Conservation (phyloP, 2,888 invertebrate species). For the Julus scanicus region DNA sequence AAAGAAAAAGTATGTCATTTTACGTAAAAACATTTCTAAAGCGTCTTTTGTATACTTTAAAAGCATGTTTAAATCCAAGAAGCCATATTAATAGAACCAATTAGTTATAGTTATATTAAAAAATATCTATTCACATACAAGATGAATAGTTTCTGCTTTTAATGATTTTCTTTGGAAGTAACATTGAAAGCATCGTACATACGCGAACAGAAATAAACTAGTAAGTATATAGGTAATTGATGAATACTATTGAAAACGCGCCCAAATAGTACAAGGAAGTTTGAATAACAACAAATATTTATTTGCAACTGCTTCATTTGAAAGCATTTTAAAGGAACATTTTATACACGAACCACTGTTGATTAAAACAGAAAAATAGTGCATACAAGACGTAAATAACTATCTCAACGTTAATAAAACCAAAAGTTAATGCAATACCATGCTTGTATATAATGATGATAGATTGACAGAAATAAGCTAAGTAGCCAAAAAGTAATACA, state of each 20-base stretch:
- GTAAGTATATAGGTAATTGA: no score
- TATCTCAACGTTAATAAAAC: no score
- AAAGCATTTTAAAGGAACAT: neutral
- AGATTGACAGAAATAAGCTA: neutral
- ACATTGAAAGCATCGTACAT: no score
- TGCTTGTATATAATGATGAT: neutral
- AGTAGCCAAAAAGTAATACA: neutral
- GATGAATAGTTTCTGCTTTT: no score
- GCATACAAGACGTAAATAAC: no score
- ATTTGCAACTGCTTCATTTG: neutral
- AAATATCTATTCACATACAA: no score
- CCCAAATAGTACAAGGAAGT: no score
- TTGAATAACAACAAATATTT: no score
- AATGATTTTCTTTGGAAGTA: no score
- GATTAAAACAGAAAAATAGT: neutral
- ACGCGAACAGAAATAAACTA: no score
- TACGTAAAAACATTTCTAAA: neutral
- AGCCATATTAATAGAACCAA: neutral
- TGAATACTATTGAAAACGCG: no score
- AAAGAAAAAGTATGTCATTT: neutral
- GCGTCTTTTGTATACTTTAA: neutral
- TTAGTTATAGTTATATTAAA: neutral
- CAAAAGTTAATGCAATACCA: no score
- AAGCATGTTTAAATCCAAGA: neutral
- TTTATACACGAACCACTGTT: neutral